These are phyloP conservation scores for Halesus radiatus DNA, from an alignment of 1,140 invertebrate species.

Conservation along the genomic window DNA sequence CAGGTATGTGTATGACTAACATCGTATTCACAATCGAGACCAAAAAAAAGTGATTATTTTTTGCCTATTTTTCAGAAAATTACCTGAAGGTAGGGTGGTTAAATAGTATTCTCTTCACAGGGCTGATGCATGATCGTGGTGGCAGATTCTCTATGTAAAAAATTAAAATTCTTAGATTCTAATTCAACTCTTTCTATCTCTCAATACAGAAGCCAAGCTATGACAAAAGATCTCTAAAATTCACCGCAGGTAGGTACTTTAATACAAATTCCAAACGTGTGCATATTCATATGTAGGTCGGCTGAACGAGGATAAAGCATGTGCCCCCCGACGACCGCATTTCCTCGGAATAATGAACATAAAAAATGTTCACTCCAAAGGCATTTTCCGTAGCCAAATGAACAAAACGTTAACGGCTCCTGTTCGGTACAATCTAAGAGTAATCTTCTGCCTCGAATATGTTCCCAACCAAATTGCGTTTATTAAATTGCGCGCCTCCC, in stretches of 20 bases:
- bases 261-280: background rate
- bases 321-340: background rate
- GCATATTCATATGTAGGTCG: background rate
- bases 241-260: background rate
- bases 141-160: too few species aligned
- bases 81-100: too few species aligned
- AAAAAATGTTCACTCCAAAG: conserved; percentile 18
- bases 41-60: too few species aligned
- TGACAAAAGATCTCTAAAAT: too few species aligned
- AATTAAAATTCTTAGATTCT: too few species aligned
- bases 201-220: too few species aligned
- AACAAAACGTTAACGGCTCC: conserved; percentile 2
- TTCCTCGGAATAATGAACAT: conserved; percentile 21
- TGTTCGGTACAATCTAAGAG: background rate
- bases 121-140: too few species aligned
- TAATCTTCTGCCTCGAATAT: conserved; percentile 17
- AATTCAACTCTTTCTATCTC: too few species aligned
- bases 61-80: too few species aligned
- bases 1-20: too few species aligned
- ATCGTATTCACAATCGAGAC: too few species aligned
- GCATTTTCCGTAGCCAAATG: conserved; percentile 9
- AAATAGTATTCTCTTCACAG: too few species aligned
- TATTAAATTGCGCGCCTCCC: background rate
- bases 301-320: background rate
- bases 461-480: background rate